Percentiles rank a stretch among this genome's conserved stretches.
These are phyloP conservation scores for Drosophila barbarae DNA, from an alignment of 2,888 invertebrate genomes.

Conservation along the genomic window DNA sequence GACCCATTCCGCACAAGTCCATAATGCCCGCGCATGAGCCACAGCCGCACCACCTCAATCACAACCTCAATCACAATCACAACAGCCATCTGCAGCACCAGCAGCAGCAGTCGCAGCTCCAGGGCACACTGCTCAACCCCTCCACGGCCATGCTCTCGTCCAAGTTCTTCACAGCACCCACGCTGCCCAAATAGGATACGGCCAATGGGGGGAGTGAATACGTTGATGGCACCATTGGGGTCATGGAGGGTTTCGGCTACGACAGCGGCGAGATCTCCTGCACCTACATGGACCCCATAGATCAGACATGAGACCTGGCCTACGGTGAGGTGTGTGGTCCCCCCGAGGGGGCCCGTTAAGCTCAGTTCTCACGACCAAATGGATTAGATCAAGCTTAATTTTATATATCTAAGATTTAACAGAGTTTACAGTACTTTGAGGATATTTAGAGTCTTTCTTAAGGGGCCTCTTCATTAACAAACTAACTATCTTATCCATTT, in stretches of 20 bases:
- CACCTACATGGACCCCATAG: constrained; percentile 78
- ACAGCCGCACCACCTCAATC: constrained; percentile 57
- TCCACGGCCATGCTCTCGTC: constrained; percentile 79
- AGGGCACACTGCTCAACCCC: constrained; percentile 72
- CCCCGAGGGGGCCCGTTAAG: constrained; percentile 65
- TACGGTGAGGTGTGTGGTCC: constrained; percentile 72
- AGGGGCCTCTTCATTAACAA: not conserved
- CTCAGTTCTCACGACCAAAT: constrained; percentile 11
- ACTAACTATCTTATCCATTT: not conserved
- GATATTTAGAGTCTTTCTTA: not conserved
- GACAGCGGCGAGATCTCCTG: constrained; percentile 76
- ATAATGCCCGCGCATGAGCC: constrained; percentile 76
- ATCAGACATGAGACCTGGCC: constrained; percentile 76
- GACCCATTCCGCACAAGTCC: constrained; percentile 79
- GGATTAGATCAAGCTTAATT: not conserved
- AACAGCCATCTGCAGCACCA: constrained; percentile 26
- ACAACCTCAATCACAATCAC: constrained; percentile 38
- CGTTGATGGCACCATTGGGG: constrained; percentile 48
- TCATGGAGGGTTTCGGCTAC: constrained; percentile 66
- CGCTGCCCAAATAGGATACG: constrained; percentile 79
- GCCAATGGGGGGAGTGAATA: constrained; percentile 76
- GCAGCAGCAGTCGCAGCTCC: constrained; percentile 32
- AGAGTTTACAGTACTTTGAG: not conserved
- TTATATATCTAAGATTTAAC: not conserved
- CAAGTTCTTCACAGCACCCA: constrained; percentile 79